Evolutionary conservation across 2,888 invertebrate species (phyloP), one percentile per base, ranked within the genome.

Genomic region (Polydrusus tereticollis): DNA sequence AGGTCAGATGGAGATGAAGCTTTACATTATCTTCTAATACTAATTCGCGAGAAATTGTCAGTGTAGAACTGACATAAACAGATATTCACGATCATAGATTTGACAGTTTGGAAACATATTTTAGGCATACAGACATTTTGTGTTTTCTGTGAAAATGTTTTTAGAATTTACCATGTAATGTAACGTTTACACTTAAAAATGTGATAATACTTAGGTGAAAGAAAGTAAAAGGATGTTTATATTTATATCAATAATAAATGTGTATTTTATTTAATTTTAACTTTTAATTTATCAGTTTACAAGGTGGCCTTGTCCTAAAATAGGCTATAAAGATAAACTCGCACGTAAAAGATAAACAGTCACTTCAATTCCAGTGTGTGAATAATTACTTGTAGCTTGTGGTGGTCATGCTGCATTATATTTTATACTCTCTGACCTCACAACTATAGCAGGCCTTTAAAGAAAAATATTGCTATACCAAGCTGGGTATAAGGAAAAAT

Each of bases 141-240:
- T 23, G 21, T 47, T 47, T 47, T 47, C 47, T 47, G 23, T 47
- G 47, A 47, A 47, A 23, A 20, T 23, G 2, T 47, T 23, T 14
- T 47, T 47, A 47, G 21, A 14, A 47, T 47, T 47, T 47, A 47
- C 47, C 47, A n/a, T 23, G 47, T 47, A 47, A 47, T 12, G 10
- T 23, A 7, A 21, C 10, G 21, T 21, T n/a, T 47, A 47, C n/a
- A 23, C 4, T 23, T 47, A 21, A 23, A 23, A 47, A 33, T 66
- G 57, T 57, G 57, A 57, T 47, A 21, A 21, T 47, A 47, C 0
- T 38, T 38, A n/a, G 14, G n/a, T 38, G 4, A 38, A 12, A 12
- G 14, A 26, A 26, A 26, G 26, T 26, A 26, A 26, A 3, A 26
- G 7, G 26, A 26, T 38, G 4, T 38, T 12, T n/a, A 3, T 41